A percentile compares a stretch with the other conserved stretches of the same genome.
phyloP scores from a whole-genome alignment of 2,113 vertebrate species.

The Gobius niger region DNA sequence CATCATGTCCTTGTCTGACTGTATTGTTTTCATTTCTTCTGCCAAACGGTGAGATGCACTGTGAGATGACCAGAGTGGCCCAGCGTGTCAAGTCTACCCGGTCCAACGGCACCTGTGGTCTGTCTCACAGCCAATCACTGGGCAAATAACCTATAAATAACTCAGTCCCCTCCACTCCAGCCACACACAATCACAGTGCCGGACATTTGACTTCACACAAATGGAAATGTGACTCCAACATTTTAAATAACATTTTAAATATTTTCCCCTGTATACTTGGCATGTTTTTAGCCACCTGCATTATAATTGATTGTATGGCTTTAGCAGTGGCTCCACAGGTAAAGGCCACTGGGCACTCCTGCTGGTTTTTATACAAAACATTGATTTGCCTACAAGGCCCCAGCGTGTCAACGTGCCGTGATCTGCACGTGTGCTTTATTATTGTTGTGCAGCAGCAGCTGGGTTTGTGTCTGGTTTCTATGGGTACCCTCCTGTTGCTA shows the following conservation, averaged over 20 bases:
- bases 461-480: slow-evolving; percentile 75
- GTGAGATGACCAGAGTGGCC: slow-evolving; percentile 43
- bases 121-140: slow-evolving; percentile 71
- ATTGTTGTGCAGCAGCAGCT: slow-evolving; percentile 56
- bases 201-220: neutral
- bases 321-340: neutral
- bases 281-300: neutral
- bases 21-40: slow-evolving; percentile 14
- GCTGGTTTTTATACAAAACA: slow-evolving; percentile 9
- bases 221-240: slow-evolving; percentile 13
- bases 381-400: neutral
- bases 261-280: neutral
- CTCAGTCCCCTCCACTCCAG: slow-evolving; percentile 51
- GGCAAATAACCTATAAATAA: slow-evolving; percentile 74
- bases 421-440: slow-evolving; percentile 56
- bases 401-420: slow-evolving; percentile 5
- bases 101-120: slow-evolving; percentile 65
- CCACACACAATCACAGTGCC: slow-evolving; percentile 35
- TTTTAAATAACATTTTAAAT: neutral
- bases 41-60: slow-evolving; percentile 32
- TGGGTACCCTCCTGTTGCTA: slow-evolving; percentile 78
- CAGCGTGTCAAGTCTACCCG: slow-evolving; percentile 46
- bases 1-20: slow-evolving; percentile 11
- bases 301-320: too few species aligned
- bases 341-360: neutral